Evolutionary conservation across 2,113 vertebrate species (phyloP).

Genomic region (Psilopsiagon aymara): DNA sequence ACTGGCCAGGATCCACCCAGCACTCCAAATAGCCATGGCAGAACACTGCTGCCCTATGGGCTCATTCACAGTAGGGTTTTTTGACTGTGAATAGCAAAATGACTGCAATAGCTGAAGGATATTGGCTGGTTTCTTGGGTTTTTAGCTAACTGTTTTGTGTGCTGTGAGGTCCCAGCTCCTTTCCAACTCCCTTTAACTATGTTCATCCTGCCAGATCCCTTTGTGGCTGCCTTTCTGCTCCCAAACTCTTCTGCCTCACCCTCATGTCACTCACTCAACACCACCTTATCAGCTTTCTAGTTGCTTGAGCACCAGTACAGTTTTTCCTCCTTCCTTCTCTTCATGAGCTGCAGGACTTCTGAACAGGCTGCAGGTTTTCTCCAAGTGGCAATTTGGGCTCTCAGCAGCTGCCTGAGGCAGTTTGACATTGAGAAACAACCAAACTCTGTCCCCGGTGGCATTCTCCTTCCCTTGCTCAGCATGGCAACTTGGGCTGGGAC

Average conservation of each 20-base stretch:
- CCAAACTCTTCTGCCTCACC: background rate
- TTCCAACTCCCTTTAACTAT: background rate
- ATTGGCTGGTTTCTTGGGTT: background rate
- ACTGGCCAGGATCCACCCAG: background rate
- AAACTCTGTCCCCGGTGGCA: background rate
- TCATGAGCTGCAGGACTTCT: background rate
- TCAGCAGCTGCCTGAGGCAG: background rate
- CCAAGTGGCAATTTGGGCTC: background rate
- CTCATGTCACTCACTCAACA: background rate
- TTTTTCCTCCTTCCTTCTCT: background rate
- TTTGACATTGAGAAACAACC: background rate
- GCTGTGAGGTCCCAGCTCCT: background rate
- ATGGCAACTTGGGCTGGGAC: background rate
- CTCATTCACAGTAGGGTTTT: background rate
- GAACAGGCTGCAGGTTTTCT: background rate
- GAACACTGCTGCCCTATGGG: background rate
- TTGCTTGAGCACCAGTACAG: background rate
- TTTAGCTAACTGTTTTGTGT: background rate
- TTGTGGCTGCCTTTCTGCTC: background rate
- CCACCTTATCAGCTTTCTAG: background rate
- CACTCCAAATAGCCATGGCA: background rate
- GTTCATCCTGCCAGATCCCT: accelerated
- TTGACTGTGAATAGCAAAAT: background rate
- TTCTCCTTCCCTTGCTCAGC: background rate
- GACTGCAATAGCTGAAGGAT: background rate